Evolutionary conservation across 2,797 vertebrate genomes (phyloP).

Genomic region (Hippocampus kuda): DNA sequence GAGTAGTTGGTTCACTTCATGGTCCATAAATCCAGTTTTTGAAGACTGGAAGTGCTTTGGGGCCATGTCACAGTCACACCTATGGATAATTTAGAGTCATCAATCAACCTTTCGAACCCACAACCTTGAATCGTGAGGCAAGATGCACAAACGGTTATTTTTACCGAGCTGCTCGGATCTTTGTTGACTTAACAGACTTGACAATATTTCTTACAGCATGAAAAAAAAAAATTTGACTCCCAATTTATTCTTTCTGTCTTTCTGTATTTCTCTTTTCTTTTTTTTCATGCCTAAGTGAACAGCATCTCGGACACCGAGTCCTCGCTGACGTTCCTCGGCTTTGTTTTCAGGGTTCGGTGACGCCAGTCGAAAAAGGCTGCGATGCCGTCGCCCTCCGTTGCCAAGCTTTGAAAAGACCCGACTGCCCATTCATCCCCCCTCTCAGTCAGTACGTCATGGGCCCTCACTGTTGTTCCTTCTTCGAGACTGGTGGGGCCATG

Average conservation of each 20-base stretch:
- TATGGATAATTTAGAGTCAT: too few relatives aligned
- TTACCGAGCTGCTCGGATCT: too few relatives aligned
- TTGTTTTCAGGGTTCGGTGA: constrained; percentile 44
- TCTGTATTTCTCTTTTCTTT: neutral
- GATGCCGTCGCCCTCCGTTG: neutral
- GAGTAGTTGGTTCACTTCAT: too few relatives aligned
- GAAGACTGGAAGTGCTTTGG: too few relatives aligned
- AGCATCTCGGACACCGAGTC: neutral
- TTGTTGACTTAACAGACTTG: neutral
- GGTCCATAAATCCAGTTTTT: too few relatives aligned
- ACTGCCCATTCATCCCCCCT: neutral
- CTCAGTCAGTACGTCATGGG: neutral
- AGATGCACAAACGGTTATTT: too few relatives aligned
- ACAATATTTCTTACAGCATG: neutral
- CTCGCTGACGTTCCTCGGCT: constrained; percentile 39
- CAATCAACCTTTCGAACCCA: too few relatives aligned
- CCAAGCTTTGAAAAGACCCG: neutral
- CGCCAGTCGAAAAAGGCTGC: constrained; percentile 41
- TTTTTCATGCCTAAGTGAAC: neutral
- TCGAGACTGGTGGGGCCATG: neutral
- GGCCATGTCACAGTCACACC: too few relatives aligned
- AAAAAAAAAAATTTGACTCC: neutral
- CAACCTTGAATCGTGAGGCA: too few relatives aligned
- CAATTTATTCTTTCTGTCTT: neutral
- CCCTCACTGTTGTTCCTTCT: neutral